Conservation (phyloP, 2,113 vertebrate species). For the Mirounga angustirostris region DNA sequence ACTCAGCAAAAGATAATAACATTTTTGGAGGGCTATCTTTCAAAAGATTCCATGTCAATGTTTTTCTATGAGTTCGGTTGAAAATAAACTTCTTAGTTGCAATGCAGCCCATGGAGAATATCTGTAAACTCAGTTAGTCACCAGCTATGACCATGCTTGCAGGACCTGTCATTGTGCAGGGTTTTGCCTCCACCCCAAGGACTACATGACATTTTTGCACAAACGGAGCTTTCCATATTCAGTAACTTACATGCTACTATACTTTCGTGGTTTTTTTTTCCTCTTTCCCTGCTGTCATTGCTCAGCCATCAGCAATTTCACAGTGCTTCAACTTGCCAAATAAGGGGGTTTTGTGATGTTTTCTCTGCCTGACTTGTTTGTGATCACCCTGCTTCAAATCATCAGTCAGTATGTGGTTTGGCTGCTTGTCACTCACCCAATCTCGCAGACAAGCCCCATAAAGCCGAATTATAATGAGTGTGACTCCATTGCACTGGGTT, state of each 20-base stretch:
- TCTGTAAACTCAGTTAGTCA: not conserved
- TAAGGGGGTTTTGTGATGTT: slow-evolving; percentile 77
- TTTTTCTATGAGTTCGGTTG: not conserved
- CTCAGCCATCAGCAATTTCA: slow-evolving; percentile 67
- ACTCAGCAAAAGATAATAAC: not conserved
- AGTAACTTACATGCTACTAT: not conserved
- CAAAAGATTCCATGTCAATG: not conserved
- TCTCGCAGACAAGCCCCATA: slow-evolving; percentile 48
- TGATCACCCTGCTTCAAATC: slow-evolving; percentile 64
- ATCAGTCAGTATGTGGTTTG: slow-evolving; percentile 71
- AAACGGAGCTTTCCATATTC: slow-evolving; percentile 65
- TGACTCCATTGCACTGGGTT: slow-evolving; percentile 32
- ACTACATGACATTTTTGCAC: slow-evolving; percentile 67
- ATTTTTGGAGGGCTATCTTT: not conserved
- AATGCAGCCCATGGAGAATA: not conserved
- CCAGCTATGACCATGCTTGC: not conserved
- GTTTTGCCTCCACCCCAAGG: slow-evolving; percentile 56
- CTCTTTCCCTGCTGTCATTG: slow-evolving; percentile 67
- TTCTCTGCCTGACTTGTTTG: slow-evolving; percentile 77
- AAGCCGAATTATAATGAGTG: slow-evolving; percentile 71
- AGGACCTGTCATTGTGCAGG: slow-evolving; percentile 31
- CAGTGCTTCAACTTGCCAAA: slow-evolving; percentile 66
- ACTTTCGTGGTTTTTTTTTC: not conserved
- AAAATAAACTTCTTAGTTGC: slow-evolving; percentile 31
- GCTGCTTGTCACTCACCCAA: slow-evolving; percentile 64